Evolutionary conservation across 2,797 vertebrate species (phyloP), one percentile per base, ranked within the genome.

Genomic region (Iguana delicatissima): DNA sequence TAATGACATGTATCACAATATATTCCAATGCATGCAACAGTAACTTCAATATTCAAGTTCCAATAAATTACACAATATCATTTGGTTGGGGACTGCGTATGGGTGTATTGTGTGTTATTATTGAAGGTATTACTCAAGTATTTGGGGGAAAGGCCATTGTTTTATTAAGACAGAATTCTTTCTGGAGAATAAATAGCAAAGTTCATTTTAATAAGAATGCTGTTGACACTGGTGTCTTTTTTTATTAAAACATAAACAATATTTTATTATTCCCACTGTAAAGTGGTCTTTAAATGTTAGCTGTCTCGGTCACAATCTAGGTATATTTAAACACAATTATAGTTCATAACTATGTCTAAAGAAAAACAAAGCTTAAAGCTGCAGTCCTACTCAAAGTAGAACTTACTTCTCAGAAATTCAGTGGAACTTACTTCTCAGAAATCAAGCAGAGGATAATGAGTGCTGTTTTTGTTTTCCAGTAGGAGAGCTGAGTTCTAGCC

Each of bases 201-300:
- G 84, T 88, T 90, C 3, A 89, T 91, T 94, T 94, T 90, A 91
- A 92, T 26, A 26, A 1, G 59, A 86, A 5, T 14, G 12, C 2
- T 72, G 18, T 84, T 88, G 91, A 90, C 8, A 85, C 0, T 50
- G 2, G 16, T 89, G 5, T 89, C 0, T 87, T 89, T 96, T 96
- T 69, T 95, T 82, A 94, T 95, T 95, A 93, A 84, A 93, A 90
- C 46, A 94, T 95, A 95, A 92, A 88, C 52, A 84, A 82, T 87
- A 4, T 0, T 92, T 67, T 92, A 77, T 93, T 69, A 74, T 90
- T 72, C 93, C 89, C 74, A 29, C 76, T 84, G 87, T 67, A 91
- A 83, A 38, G 89, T 89, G 16, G 52, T 93, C 82, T 93, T 95
- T 95, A 77, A 95, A 95, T 96, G 89, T 92, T 96, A 96, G 95